phyloP scores from a whole-genome alignment of 2,113 vertebrate species.

The Ophthalmolycus amberensis region DNA sequence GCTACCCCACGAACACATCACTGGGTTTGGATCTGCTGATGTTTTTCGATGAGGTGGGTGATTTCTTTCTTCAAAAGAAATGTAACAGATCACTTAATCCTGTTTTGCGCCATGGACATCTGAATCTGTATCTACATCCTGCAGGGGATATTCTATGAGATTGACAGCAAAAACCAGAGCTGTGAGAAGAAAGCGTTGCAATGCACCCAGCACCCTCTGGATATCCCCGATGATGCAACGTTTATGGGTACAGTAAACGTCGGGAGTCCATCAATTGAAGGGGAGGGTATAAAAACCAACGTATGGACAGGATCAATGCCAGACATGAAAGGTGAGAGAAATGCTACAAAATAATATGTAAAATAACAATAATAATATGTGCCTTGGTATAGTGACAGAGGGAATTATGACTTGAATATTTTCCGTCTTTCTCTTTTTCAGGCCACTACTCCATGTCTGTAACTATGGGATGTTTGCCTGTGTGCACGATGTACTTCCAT shows the following conservation, averaged over 20 bases:
- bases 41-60: constrained; percentile 79
- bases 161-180: constrained; percentile 83
- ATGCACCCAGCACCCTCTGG: constrained; percentile 70
- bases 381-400: not conserved
- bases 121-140: not conserved
- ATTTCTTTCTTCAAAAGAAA: not conserved
- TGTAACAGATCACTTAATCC: not conserved
- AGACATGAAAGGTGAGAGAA: constrained; percentile 55
- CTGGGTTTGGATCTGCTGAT: constrained; percentile 78
- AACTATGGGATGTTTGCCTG: constrained; percentile 75
- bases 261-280: constrained; percentile 67
- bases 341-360: not conserved
- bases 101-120: not conserved
- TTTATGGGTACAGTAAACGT: fast-evolving
- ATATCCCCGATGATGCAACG: constrained; percentile 70
- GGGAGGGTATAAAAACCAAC: constrained; percentile 67
- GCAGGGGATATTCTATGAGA: constrained; percentile 77
- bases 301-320: constrained; percentile 59
- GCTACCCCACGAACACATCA: constrained; percentile 61
- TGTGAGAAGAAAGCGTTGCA: constrained; percentile 81
- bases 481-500: constrained; percentile 47
- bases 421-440: constrained; percentile 30
- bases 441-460: constrained; percentile 55
- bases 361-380: not conserved
- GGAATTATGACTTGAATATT: not conserved